Base-by-base conservation (phyloP, 1,140 invertebrate species). In the Zaprionus davidi region DNA sequence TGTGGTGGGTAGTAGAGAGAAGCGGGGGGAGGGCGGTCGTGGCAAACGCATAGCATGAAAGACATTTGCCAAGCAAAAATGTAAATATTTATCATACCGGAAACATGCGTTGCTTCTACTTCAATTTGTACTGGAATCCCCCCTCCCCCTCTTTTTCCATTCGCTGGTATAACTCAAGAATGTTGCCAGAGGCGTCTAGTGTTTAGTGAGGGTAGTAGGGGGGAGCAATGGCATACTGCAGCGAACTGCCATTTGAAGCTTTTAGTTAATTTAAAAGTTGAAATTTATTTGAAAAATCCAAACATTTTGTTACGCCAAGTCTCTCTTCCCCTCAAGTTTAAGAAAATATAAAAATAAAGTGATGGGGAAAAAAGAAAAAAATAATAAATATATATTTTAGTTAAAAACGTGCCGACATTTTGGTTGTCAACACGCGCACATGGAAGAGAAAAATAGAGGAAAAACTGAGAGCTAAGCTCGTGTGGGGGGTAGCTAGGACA, bases 191-290 rank as follows among this genome's bases (percentile, higher is more conserved):
- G 22, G 66, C 68, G 57, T 59, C 36, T 44, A 20, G 7, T 49
- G 26, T 13, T 53, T 12, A 12, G 38, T n/a, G 3, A 9, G 13
- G 24, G 17, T 26, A 26, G 0, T 26, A 5, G 41, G 24, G 7
- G 5, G 15, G 12, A 20, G 20, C 26, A 7, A 6, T 26, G 28
- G 26, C 12, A 20, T 24, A 11, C n/a, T 67, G 68, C 81, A 60
- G 71, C 66, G 31, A 56, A 69, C 71, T 84, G 75, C 51, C 71
- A 68, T 71, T 81, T 84, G 76, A 74, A 78, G 86, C 85, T 90
- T 90, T 90, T 90, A 90, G 85, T 90, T 90, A 90, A 90, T 90
- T 90, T 88, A 80, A 86, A 90, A 90, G 68, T 79, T 76, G 58
- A 80, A 90, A 90, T 82, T 90, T 90, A 90, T 90, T 84, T 69